Conservation (phyloP, 2,888 invertebrate species). For the Oligia strigilis region DNA sequence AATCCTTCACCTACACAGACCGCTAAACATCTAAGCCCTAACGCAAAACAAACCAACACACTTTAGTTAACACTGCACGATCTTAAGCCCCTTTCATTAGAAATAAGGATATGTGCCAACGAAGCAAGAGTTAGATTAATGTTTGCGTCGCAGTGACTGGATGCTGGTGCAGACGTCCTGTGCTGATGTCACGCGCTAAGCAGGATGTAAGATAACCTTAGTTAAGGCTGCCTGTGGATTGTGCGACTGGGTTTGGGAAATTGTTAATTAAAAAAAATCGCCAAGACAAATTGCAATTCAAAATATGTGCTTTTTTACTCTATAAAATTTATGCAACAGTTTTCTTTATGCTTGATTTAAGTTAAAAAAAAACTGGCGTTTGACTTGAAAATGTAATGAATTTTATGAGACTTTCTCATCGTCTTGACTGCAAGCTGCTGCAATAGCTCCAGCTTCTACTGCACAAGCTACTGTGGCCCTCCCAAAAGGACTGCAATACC, state of each 20-base stretch:
- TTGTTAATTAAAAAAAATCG: background rate
- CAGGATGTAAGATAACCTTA: slow-evolving; percentile 69
- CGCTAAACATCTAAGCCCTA: background rate
- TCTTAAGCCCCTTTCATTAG: slow-evolving; percentile 50
- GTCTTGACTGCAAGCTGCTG: too few relatives aligned
- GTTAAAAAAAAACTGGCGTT: too few relatives aligned
- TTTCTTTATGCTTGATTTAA: too few relatives aligned
- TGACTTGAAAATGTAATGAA: too few relatives aligned
- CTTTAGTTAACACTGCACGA: slow-evolving; percentile 24
- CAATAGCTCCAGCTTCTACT: too few relatives aligned
- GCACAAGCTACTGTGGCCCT: too few relatives aligned
- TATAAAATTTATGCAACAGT: too few relatives aligned
- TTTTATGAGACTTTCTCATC: too few relatives aligned
- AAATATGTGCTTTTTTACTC: too few relatives aligned
- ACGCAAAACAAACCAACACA: slow-evolving; percentile 19
- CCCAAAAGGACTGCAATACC: too few relatives aligned
- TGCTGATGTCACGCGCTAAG: slow-evolving; percentile 71
- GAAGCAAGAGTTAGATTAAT: slow-evolving; percentile 77
- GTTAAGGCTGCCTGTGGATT: slow-evolving; percentile 57
- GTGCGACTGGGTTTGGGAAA: background rate
- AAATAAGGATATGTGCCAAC: slow-evolving; percentile 58
- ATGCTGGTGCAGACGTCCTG: slow-evolving; percentile 61
- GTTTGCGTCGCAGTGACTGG: slow-evolving; percentile 74
- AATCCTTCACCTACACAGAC: background rate
- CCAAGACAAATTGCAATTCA: too few relatives aligned